Evolutionary conservation across 2,113 vertebrate species (phyloP).

Genomic region (Corythornis madagascariensis): DNA sequence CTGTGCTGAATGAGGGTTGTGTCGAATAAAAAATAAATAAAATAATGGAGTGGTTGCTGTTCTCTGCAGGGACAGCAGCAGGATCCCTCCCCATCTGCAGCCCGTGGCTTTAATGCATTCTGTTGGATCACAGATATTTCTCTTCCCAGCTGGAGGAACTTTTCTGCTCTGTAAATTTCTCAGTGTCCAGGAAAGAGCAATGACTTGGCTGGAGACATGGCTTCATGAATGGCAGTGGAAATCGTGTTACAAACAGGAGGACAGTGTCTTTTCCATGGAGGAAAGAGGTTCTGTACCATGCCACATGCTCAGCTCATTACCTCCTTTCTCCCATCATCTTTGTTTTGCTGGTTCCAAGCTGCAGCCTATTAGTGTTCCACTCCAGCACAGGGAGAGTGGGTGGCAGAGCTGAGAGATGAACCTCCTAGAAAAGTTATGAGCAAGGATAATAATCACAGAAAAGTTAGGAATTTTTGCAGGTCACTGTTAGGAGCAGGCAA

Average conservation of each 20-base stretch:
- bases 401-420: not conserved
- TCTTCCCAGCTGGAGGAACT: not conserved
- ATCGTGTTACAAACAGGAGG: not conserved
- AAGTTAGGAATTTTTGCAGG: not conserved
- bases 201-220: not conserved
- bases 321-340: not conserved
- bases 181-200: not conserved
- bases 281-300: not conserved
- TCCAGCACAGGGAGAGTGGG: not conserved
- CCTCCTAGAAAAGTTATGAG: not conserved
- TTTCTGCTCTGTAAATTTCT: not conserved
- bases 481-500: not conserved
- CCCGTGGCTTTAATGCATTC: not conserved
- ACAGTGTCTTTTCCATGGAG: not conserved
- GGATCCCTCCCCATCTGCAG: not conserved
- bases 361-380: not conserved
- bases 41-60: not conserved
- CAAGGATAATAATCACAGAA: not conserved
- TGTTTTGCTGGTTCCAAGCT: not conserved
- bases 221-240: not conserved
- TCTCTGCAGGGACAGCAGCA: not conserved
- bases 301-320: not conserved
- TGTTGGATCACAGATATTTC: not conserved
- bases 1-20: not conserved
- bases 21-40: not conserved